phyloP scores from a whole-genome alignment of 23 tunicate genomes.

The Halocynthia aurantium region DNA sequence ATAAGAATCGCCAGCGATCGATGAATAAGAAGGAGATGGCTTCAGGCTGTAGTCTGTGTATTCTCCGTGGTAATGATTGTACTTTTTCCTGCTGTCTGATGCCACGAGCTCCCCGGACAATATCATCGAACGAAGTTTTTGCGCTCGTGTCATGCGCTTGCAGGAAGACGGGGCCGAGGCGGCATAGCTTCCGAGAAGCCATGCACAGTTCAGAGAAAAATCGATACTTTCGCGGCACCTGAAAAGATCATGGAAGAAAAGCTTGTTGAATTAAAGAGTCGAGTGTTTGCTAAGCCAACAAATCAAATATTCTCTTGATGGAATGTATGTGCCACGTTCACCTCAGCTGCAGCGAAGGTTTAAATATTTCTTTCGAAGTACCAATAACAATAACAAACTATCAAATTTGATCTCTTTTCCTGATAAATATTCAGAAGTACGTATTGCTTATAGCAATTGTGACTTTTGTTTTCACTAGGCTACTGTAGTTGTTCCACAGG shows the following conservation, averaged over 20 bases:
- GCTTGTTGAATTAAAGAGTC: not conserved
- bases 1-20: constrained; percentile 37
- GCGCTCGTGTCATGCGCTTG: constrained; percentile 72
- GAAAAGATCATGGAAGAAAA: constrained; percentile 6
- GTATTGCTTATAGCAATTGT: too few species aligned
- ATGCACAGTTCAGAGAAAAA: constrained; percentile 90
- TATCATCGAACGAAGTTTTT: constrained; percentile 66
- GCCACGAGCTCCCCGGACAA: constrained; percentile 56
- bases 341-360: too few species aligned
- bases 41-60: constrained; percentile 20
- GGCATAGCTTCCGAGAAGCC: constrained; percentile 82
- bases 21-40: constrained; percentile 15
- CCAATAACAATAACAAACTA: too few species aligned
- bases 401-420: too few species aligned
- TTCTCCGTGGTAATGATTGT: constrained; percentile 15
- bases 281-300: not conserved
- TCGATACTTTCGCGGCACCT: constrained; percentile 97
- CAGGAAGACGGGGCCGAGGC: constrained; percentile 35
- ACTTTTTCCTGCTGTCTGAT: not conserved
- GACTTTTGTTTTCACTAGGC: too few species aligned
- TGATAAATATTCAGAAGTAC: too few species aligned
- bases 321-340: too few species aligned
- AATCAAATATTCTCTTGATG: too few species aligned
- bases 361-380: too few species aligned
- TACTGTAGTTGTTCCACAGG: too few species aligned